These are phyloP conservation scores for Diprion similis DNA, from an alignment of 1,140 invertebrate genomes.

Conservation along the genomic window DNA sequence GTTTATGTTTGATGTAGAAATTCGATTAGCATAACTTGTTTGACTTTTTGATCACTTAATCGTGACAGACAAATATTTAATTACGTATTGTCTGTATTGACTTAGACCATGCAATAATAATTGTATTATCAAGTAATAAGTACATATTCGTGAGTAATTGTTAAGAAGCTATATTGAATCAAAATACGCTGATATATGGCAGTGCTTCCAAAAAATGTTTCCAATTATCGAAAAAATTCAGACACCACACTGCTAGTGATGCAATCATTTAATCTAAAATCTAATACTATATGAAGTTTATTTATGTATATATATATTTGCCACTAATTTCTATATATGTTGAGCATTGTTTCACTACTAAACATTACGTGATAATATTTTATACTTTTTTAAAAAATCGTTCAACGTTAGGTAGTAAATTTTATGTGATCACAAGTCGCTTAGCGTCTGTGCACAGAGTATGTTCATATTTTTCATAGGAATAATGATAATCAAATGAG, in stretches of 20 bases:
- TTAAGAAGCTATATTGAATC: neutral
- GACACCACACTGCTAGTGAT: neutral
- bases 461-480: neutral
- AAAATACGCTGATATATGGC: neutral
- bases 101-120: neutral
- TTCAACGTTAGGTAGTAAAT: slow-evolving; percentile 20
- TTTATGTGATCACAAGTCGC: neutral
- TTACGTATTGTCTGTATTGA: neutral
- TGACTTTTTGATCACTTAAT: neutral
- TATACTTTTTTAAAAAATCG: slow-evolving; percentile 15
- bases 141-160: neutral
- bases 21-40: neutral
- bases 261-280: neutral
- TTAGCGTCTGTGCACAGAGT: neutral
- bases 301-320: slow-evolving; percentile 12
- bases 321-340: slow-evolving; percentile 6
- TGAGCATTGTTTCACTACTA: slow-evolving; percentile 25
- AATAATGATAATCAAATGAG: neutral
- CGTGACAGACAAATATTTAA: neutral
- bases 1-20: too few relatives aligned
- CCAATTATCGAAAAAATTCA: neutral
- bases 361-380: slow-evolving; percentile 30
- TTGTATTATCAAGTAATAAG: neutral
- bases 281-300: neutral
- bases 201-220: neutral